Conservation (phyloP, 2,797 vertebrate species). For the Corythornis leucogaster region DNA sequence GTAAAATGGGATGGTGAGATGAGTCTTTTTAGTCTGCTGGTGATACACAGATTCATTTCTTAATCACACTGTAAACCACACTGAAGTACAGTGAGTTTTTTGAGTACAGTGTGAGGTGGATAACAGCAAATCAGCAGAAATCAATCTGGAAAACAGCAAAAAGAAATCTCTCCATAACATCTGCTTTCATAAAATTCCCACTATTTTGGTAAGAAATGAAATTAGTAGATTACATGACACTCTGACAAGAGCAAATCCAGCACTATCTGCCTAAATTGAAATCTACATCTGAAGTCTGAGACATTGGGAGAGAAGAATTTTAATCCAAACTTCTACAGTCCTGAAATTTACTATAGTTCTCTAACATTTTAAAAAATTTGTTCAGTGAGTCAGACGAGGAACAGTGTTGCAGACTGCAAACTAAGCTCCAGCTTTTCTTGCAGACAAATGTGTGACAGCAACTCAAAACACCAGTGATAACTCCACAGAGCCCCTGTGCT, state of each 20-base stretch:
- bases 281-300: neutral
- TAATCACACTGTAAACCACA: neutral
- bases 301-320: neutral
- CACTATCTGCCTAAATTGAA: neutral
- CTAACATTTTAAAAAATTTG: neutral
- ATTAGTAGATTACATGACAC: neutral
- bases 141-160: neutral
- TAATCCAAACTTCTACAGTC: neutral
- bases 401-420: neutral
- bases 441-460: neutral
- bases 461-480: neutral
- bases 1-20: neutral
- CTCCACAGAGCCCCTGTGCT: neutral
- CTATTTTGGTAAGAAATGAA: neutral
- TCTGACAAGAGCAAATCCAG: neutral
- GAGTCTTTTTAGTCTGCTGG: neutral
- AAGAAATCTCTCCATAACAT: neutral
- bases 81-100: neutral
- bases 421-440: neutral
- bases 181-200: neutral
- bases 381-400: neutral
- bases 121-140: neutral
- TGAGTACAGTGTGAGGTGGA: rapidly evolving
- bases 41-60: neutral
- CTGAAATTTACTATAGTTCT: neutral